Conservation (phyloP, 2,797 vertebrate species). For the Onychomys torridus region DNA sequence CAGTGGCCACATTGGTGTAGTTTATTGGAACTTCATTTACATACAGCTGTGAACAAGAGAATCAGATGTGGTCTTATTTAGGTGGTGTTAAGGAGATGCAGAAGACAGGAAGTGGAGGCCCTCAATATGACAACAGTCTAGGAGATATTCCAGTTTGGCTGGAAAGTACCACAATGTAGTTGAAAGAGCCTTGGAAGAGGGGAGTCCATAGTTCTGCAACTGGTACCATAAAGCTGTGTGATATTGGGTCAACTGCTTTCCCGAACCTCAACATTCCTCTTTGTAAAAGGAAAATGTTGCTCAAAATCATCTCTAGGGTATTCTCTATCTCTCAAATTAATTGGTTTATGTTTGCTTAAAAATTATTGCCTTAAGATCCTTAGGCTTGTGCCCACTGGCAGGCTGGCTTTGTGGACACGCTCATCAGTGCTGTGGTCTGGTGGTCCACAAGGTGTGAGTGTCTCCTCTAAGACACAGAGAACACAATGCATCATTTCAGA, state of each 20-base stretch:
- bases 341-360: neutral
- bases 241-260: neutral
- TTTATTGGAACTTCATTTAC: constrained; percentile 92
- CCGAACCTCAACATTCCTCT: neutral
- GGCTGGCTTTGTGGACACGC: neutral
- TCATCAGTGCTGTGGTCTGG: neutral
- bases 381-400: neutral
- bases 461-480: neutral
- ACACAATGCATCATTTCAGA: neutral
- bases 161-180: rapidly evolving
- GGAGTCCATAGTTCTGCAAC: rapidly evolving
- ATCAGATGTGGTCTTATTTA: neutral
- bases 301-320: neutral
- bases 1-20: constrained; percentile 90
- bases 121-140: neutral
- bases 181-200: neutral
- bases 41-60: constrained; percentile 89
- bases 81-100: neutral
- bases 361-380: neutral
- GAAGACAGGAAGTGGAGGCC: too few relatives aligned
- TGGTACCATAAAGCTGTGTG: neutral
- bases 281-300: neutral
- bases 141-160: neutral
- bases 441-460: neutral
- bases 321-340: neutral